Conservation (phyloP, 2,113 vertebrate genomes). For the Rissa tridactyla region DNA sequence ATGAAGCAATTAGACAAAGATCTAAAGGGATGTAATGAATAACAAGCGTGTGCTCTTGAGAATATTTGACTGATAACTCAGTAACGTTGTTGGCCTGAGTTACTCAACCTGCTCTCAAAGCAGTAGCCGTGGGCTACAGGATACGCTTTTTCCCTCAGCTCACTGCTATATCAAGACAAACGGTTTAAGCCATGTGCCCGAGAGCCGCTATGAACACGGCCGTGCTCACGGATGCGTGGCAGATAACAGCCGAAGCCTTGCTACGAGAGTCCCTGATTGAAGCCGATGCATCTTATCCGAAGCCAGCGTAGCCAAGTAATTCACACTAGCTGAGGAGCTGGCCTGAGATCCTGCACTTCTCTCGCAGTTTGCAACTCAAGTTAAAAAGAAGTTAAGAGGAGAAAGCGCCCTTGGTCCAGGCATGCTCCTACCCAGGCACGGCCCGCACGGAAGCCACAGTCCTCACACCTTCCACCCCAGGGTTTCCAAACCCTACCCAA, state of each 20-base stretch:
- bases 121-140: not conserved
- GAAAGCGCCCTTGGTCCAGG: not conserved
- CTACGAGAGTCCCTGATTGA: not conserved
- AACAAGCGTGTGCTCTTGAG: not conserved
- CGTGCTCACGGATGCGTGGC: not conserved
- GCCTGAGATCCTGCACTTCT: not conserved
- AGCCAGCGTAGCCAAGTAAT: not conserved
- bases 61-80: not conserved
- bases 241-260: not conserved
- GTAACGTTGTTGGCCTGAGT: not conserved
- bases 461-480: not conserved
- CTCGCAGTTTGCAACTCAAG: not conserved
- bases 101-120: not conserved
- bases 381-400: not conserved
- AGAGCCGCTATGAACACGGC: fast-evolving
- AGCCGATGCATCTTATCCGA: not conserved
- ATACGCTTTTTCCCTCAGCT: not conserved
- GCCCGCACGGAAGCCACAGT: not conserved
- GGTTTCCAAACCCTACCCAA: not conserved
- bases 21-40: not conserved
- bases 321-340: not conserved
- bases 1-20: not conserved
- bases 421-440: not conserved
- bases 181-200: not conserved
- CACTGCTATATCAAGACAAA: not conserved